Base-by-base conservation (phyloP, 2,888 invertebrate species). In the Pomacea canaliculata region DNA sequence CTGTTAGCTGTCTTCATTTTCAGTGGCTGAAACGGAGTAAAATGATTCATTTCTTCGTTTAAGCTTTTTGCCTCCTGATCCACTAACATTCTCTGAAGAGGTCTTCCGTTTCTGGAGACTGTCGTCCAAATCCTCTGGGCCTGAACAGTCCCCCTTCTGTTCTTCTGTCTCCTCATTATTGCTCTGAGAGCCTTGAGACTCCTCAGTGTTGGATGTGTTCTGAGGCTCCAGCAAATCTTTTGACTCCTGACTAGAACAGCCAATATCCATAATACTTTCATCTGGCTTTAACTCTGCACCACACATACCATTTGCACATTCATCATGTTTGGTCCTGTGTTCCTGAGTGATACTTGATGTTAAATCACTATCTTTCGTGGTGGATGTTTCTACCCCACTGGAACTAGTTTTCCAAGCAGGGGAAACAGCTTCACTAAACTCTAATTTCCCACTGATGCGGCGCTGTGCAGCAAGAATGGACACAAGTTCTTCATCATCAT, bases 11-110 rank as follows among this genome's bases (percentile, higher is more conserved):
- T 60, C 37, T 12, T 63, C 70, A 16, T 70, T 76, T 37, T 78
- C 80, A 12, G 70, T 71, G n/a, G 71, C 80, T 27, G 70, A 68
- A 37, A 56, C 69, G 13, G 87, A 83, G 83, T 92, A 92, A 70
- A 92, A 83, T 7, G 91, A 89, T 78, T 90, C 87, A 84, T 92
- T 92, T 60, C 79, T 76, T 49, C 80, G 78, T 65, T 79, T 82
- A 70, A 81, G 48, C 46, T 79, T 83, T 68, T 79, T 80, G 16
- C 48, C 74, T 23, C 51, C 27, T 4, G 70, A 59, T 12, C 69
- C 63, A 48, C 27, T 27, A 18, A 13, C 27, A 10, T 23, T 1
- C 37, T 23, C 12, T 16, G 13, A 37, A 16, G 51, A 16, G 19
- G 62, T 46, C 5, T 73, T 60, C 23, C 63, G 37, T 46, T 63